Base-by-base conservation (phyloP, 2,113 vertebrate genomes). In the human (Homo sapiens) region DNA sequence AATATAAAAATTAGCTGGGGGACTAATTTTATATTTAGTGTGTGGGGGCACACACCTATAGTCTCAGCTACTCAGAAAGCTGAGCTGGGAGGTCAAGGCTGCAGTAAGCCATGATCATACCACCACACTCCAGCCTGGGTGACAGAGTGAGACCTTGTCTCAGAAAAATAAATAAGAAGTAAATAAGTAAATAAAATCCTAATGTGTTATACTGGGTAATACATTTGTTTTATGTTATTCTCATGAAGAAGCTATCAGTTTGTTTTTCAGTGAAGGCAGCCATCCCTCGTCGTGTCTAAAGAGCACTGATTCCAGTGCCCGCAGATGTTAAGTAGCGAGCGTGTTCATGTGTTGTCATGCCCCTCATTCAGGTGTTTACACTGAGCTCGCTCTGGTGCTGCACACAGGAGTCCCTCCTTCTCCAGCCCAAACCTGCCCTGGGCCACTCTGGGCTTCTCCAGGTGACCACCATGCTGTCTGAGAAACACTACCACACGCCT, bases 361-460 rank as follows among this genome's bases (percentile, higher is more conserved):
- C 11, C 2, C 32, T 23, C 4, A 20, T 4, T 16, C 38, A 3
- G 57, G 57, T 8, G 35, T 40, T 25, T 1, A 38, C 70, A 8
- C 35, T 0, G 27, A 32, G 48, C 9, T 14, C n/a, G 2, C n/a
- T 35, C 30, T 1, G 16, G 61, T 14, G 17, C 50, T 3, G 0
- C 40, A 50, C 18, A 17, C 0, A 0, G 16, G 50, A 17, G 27
- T 43, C 35, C 50, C 20, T 16, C 68, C 55, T 76, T 61, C 66
- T 35, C 80, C 5, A 0, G 32, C 40, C 30, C 1, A 12, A 50
- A 23, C 18, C 61, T 3, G 2, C 61, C 40, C 6, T 1, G 23
- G 27, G 20, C 35, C 18, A 35, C 18, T 6, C 35, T 48, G 25
- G 50, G 22, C 52, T 70, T 52, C 64, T 23, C 11, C 48, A 16